phyloP scores from a whole-genome alignment of 2,888 invertebrate genomes.

The Volucella zonaria region DNA sequence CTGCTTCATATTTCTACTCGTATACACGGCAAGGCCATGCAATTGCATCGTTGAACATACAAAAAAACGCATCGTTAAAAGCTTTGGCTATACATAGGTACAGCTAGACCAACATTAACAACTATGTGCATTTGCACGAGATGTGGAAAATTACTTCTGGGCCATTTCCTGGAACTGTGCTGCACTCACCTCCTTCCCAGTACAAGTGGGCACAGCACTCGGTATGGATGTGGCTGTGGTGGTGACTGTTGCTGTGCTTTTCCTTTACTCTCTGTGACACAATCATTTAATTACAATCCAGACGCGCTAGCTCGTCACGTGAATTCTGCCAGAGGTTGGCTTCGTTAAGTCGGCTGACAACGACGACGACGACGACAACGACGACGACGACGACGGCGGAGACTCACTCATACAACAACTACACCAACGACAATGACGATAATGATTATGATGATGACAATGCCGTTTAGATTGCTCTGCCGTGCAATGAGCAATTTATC shows the following conservation, averaged over 20 bases:
- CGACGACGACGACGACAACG: slow-evolving; percentile 16
- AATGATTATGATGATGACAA: slow-evolving; percentile 18
- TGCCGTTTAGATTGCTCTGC: slow-evolving; percentile 53
- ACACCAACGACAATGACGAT: no score
- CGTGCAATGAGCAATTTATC: slow-evolving; percentile 32
- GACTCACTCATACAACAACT: no score
- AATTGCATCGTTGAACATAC: slow-evolving; percentile 20
- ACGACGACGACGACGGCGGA: not conserved
- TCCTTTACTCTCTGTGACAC: slow-evolving; percentile 44
- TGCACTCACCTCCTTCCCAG: slow-evolving; percentile 26
- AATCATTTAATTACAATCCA: slow-evolving; percentile 60
- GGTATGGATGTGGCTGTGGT: not conserved
- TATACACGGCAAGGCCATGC: slow-evolving; percentile 31
- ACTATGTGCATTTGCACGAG: slow-evolving; percentile 28
- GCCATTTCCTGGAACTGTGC: slow-evolving; percentile 55
- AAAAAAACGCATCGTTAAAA: not conserved
- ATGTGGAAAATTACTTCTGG: slow-evolving; percentile 71
- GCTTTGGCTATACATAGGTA: no score
- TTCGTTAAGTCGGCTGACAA: slow-evolving; percentile 39
- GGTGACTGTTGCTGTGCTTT: no score
- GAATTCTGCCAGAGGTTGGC: slow-evolving; percentile 45
- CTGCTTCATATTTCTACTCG: slow-evolving; percentile 2
- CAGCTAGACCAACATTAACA: not conserved
- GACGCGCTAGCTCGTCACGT: slow-evolving; percentile 58
- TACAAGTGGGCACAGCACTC: not conserved